Conservation (phyloP, 2,888 invertebrate species). For the Mesoligia furuncula region DNA sequence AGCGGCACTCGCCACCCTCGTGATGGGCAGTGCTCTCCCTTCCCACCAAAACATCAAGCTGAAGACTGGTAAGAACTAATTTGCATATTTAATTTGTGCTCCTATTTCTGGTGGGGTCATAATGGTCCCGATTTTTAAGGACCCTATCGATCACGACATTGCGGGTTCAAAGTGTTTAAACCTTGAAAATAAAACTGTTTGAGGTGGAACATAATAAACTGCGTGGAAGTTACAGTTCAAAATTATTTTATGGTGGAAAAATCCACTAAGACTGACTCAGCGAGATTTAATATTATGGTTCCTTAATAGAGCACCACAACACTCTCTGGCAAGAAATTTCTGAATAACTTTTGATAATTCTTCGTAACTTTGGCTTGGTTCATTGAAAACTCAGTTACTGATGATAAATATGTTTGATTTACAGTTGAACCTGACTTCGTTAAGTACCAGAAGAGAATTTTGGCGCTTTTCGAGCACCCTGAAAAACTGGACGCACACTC, state of each 20-base stretch:
- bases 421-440: slow-evolving; percentile 74
- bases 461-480: slow-evolving; percentile 84
- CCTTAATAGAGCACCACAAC: not conserved
- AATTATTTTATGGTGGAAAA: not conserved
- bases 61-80: slow-evolving; percentile 46
- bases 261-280: not conserved
- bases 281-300: not conserved
- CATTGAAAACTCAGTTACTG: not conserved
- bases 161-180: not conserved
- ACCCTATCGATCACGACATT: not conserved
- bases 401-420: slow-evolving; percentile 34
- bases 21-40: slow-evolving; percentile 67
- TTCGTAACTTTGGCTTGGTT: not conserved
- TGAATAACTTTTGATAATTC: not conserved
- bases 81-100: not conserved
- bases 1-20: slow-evolving; percentile 75
- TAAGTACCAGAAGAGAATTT: slow-evolving; percentile 81
- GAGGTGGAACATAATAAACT: not conserved
- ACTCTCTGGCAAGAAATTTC: not conserved
- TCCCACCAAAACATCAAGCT: slow-evolving; percentile 64
- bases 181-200: not conserved
- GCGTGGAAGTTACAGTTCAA: not conserved
- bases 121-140: not conserved
- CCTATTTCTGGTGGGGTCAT: not conserved
- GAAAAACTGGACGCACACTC: slow-evolving; percentile 74